A percentile compares a stretch with the other conserved stretches of the same genome.
These are phyloP conservation scores for Ichneumon xanthorius DNA, from an alignment of 2,888 invertebrate genomes.

Conservation along the genomic window DNA sequence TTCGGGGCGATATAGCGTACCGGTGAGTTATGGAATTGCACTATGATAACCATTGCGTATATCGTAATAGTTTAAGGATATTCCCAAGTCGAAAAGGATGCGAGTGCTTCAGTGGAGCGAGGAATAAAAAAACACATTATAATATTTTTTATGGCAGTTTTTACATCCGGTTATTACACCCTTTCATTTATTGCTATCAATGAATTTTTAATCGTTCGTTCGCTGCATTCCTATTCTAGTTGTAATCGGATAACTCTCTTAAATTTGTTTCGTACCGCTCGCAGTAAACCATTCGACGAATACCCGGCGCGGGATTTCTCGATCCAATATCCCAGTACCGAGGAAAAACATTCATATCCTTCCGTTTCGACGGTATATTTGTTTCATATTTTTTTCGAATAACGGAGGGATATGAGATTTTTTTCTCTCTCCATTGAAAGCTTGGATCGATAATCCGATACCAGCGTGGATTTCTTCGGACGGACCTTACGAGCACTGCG, in stretches of 20 bases:
- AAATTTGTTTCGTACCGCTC: background rate
- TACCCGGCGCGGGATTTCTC: background rate
- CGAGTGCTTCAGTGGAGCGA: background rate
- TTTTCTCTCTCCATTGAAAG: background rate
- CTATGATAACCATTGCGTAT: background rate
- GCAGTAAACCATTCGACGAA: background rate
- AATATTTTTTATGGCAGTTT: too few species aligned
- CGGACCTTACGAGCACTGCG: background rate
- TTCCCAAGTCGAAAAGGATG: background rate
- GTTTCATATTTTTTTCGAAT: background rate
- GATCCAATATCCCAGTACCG: background rate
- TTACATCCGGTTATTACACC: too few species aligned
- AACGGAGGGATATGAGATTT: background rate
- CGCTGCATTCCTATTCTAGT: background rate
- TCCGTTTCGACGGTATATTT: background rate
- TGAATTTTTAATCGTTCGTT: background rate
- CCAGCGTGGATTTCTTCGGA: background rate
- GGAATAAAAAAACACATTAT: background rate
- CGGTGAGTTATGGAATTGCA: constrained; percentile 3
- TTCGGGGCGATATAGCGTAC: background rate
- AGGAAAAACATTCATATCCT: background rate
- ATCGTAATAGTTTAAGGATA: background rate
- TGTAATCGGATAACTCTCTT: background rate
- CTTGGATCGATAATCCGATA: constrained; percentile 1
- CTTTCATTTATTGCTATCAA: too few species aligned